Evolutionary conservation across 2,888 invertebrate genomes (phyloP).

Genomic region (Acleris laterana): DNA sequence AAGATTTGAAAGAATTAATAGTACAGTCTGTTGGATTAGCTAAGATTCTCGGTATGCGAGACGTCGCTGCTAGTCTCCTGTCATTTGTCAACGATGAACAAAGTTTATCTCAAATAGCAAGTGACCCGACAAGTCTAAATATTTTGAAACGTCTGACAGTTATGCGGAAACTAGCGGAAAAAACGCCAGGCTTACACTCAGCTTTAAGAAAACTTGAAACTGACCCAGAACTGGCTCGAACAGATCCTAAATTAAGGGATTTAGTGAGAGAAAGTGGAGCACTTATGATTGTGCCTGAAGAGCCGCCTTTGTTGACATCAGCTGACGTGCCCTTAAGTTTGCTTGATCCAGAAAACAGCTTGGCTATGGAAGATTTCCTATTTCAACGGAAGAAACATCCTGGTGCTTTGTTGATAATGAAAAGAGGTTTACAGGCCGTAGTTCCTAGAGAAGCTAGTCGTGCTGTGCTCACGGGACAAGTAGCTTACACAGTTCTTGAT

Average conservation of each 20-base stretch:
- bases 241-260: conserved; percentile 88
- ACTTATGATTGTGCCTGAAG: conserved; percentile 87
- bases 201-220: conserved; percentile 86
- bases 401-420: conserved; percentile 88
- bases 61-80: conserved; percentile 84
- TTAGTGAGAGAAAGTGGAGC: conserved; percentile 90
- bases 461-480: conserved; percentile 89
- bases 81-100: conserved; percentile 82
- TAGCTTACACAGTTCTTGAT: conserved; percentile 90
- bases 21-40: conserved; percentile 88
- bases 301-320: conserved; percentile 85
- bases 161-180: conserved; percentile 88
- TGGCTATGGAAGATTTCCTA: conserved; percentile 91
- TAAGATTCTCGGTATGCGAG: conserved; percentile 87
- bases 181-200: conserved; percentile 85
- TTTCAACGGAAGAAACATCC: conserved; percentile 84
- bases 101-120: conserved; percentile 81
- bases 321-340: conserved; percentile 88
- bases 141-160: conserved; percentile 88
- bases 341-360: conserved; percentile 87
- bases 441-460: conserved; percentile 90
- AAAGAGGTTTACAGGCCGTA: conserved; percentile 89
- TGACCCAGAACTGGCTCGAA: conserved; percentile 87
- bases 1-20: conserved; percentile 76
- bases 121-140: conserved; percentile 85